phyloP scores from a whole-genome alignment of 2,797 vertebrate species.

The Rhynchonycteris naso region DNA sequence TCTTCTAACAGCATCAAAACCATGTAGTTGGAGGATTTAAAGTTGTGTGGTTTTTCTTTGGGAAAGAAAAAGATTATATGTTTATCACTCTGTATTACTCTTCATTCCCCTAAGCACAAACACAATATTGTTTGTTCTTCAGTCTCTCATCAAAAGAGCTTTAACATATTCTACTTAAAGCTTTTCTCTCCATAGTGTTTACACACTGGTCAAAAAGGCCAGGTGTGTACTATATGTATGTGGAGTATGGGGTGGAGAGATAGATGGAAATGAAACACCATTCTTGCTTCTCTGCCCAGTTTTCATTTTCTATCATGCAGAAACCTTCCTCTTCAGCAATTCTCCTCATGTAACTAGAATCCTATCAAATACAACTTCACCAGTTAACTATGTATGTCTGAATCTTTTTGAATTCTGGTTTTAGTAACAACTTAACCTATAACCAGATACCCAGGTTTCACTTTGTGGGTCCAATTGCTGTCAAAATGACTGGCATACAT shows the following conservation, averaged over 20 bases:
- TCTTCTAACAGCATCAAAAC: not conserved
- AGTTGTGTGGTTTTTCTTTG: not conserved
- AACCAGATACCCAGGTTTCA: not conserved
- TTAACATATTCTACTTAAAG: not conserved
- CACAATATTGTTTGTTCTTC: not conserved
- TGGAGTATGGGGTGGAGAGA: not conserved
- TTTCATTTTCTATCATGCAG: not conserved
- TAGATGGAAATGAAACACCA: not conserved
- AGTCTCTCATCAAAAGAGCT: not conserved
- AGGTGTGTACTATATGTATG: not conserved
- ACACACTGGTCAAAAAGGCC: not conserved
- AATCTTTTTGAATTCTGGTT: conserved; percentile 9
- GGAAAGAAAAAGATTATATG: not conserved
- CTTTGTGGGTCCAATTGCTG: not conserved
- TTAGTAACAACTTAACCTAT: not conserved
- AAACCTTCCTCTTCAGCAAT: not conserved
- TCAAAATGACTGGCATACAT: not conserved
- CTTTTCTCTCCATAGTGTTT: not conserved
- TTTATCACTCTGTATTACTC: not conserved
- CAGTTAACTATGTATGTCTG: not conserved
- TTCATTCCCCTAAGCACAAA: not conserved
- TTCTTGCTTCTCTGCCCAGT: not conserved
- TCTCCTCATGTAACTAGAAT: not conserved
- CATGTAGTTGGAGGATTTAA: not conserved
- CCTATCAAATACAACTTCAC: not conserved